Evolutionary conservation across 2,888 invertebrate species (phyloP).

Genomic region (Frankliniella intonsa): DNA sequence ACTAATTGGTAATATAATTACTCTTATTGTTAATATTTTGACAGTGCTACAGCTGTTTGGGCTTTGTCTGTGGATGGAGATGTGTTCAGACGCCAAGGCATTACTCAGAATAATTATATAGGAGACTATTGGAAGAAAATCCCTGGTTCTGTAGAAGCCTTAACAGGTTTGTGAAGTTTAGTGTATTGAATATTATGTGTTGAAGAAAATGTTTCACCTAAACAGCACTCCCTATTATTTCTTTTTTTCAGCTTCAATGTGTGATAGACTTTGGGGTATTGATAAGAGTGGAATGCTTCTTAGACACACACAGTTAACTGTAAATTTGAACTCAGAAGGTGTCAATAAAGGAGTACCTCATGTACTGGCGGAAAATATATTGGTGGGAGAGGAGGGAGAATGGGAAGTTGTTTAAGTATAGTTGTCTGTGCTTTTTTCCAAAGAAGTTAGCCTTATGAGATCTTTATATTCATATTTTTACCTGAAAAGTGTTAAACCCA

Average conservation of each 20-base stretch:
- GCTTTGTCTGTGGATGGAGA: conserved; percentile 46
- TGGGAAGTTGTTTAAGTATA: conserved; percentile 34
- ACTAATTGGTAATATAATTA: background rate
- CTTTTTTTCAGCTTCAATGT: conserved; percentile 41
- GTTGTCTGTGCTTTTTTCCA: background rate
- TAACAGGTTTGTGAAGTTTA: conserved; percentile 41
- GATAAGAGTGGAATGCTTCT: conserved; percentile 37
- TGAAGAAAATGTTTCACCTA: background rate
- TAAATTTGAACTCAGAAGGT: conserved; percentile 30
- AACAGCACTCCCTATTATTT: background rate
- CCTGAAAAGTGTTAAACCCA: background rate
- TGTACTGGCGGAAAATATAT: background rate
- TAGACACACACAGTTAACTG: conserved; percentile 37
- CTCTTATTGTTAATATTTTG: conserved; percentile 32
- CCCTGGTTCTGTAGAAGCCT: conserved; percentile 42
- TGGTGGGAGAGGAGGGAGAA: conserved; percentile 33
- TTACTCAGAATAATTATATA: conserved; percentile 47
- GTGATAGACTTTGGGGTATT: conserved; percentile 42
- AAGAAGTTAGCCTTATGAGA: background rate
- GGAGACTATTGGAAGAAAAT: conserved; percentile 49
- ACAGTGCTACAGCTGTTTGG: conserved; percentile 48
- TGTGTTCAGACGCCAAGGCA: conserved; percentile 48
- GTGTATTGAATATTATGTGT: background rate
- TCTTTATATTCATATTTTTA: background rate
- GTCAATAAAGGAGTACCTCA: background rate